These are phyloP conservation scores for Sinocyclocheilus maitianheensis DNA, from an alignment of 2,113 vertebrate genomes.

Conservation along the genomic window DNA sequence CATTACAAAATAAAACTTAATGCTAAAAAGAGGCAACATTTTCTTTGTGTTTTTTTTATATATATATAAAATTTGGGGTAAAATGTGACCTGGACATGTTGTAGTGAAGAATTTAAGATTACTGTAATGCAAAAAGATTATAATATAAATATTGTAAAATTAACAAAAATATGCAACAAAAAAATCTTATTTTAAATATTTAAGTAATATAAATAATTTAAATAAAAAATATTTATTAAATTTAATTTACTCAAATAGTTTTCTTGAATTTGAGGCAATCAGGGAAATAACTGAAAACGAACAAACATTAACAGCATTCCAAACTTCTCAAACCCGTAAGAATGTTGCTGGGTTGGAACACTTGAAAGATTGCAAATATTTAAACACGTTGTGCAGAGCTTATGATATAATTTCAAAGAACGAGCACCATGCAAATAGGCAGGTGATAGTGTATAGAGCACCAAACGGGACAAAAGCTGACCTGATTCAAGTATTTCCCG, in stretches of 20 bases:
- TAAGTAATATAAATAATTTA: no score
- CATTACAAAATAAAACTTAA: no score
- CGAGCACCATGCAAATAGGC: not conserved
- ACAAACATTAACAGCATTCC: not conserved
- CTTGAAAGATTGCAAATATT: conserved; percentile 13
- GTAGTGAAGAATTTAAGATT: no score
- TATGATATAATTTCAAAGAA: not conserved
- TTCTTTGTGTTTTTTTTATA: no score
- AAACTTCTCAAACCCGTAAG: not conserved
- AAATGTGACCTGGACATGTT: not conserved
- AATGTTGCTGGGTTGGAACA: not conserved
- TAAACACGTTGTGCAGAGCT: not conserved
- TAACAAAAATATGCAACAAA: no score
- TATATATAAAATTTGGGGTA: not conserved
- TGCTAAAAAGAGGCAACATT: no score
- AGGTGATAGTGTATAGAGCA: not conserved
- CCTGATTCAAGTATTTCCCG: conserved; percentile 81
- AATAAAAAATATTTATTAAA: no score
- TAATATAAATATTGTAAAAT: no score
- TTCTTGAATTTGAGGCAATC: no score
- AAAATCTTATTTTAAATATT: no score
- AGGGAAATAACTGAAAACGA: not conserved
- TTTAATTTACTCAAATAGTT: no score
- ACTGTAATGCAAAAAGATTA: no score
- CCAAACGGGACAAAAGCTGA: conserved; percentile 28